Evolutionary conservation across 2,113 vertebrate genomes (phyloP), one percentile per base, ranked within the genome.

Genomic region (Lepus europaeus): DNA sequence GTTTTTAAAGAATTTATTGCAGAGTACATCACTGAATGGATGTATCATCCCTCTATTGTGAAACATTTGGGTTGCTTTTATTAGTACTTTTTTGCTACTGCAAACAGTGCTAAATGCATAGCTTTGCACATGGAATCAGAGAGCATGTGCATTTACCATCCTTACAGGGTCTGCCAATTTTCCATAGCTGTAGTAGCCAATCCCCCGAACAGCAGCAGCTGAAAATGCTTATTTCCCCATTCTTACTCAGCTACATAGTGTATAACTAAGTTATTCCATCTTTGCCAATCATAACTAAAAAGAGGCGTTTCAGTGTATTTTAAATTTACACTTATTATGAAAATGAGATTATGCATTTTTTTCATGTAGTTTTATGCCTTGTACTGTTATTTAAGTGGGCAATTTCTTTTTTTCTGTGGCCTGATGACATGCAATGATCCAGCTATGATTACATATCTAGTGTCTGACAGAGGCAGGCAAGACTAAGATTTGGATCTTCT

Each of bases 131-230:
- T 45, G 14, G 23, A 68, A 0, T 76, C 11, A 82, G 82, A 95
- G 5, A 4, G 9, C 13, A 25, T 33, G 20, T 56, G 7, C 6
- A 25, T 72, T 96, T 83, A 13, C 51, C 45, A 82, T 63, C 89
- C 56, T 83, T 83, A 83, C 19, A 79, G 23, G 4, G 77, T 92
- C 93, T 95, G 33, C 33, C 49, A 36, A 3, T 95, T 89, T 92
- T 39, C 66, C 22, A 6, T 66, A 13, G 27, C 25, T 91, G 2
- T 93, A 9, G 19, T 70, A 66, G 89, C 10, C 19, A n/a, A 9
- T 20, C 12, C 23, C 51, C 36, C 33, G 1, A 33, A 45, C 2
- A n/a, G 25, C 22, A 83, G 29, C 36, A 29, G 29, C 6, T 36
- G 45, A 64, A 84, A 87, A 9, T 33, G 3, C 39, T 51, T 33